These are phyloP conservation scores for Ancistrus triradiatus DNA, from an alignment of 2,113 vertebrate genomes.

Conservation along the genomic window DNA sequence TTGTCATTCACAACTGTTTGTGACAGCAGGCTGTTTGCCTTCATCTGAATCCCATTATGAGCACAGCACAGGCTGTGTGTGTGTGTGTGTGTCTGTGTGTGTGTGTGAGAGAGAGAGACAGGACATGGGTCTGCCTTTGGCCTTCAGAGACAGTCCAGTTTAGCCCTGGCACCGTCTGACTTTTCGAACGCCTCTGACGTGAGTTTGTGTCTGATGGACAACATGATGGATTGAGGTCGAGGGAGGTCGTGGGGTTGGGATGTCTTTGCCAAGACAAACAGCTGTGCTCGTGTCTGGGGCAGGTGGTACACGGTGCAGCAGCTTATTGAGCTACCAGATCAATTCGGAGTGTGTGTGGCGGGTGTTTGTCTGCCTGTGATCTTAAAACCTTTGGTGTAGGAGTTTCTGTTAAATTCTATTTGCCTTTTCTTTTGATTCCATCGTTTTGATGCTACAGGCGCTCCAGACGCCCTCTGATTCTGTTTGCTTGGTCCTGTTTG, in stretches of 20 bases:
- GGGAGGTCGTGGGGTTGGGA: slow-evolving; percentile 57
- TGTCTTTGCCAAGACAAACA: slow-evolving; percentile 66
- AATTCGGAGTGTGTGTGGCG: slow-evolving; percentile 40
- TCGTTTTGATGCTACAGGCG: not conserved
- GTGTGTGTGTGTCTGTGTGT: slow-evolving; percentile 12
- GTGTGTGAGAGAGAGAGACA: not conserved
- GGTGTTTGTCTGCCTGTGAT: slow-evolving; percentile 1
- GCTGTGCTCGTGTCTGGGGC: slow-evolving; percentile 63
- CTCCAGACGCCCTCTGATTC: not conserved
- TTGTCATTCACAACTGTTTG: too few relatives aligned
- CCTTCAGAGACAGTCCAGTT: slow-evolving; percentile 4
- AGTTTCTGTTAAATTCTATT: slow-evolving; percentile 10
- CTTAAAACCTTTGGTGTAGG: slow-evolving; percentile 11
- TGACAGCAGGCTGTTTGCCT: slow-evolving; percentile 3
- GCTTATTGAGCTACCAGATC: slow-evolving; percentile 65
- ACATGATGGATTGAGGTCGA: slow-evolving; percentile 68
- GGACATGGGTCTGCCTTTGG: not conserved
- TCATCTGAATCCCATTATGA: slow-evolving; percentile 48
- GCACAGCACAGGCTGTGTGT: slow-evolving; percentile 29
- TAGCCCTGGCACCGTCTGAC: slow-evolving; percentile 11
- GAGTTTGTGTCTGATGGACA: slow-evolving; percentile 41
- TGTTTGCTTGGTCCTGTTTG: slow-evolving; percentile 3
- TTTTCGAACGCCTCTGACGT: slow-evolving; percentile 14
- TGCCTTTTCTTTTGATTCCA: slow-evolving; percentile 7
- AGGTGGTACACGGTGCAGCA: slow-evolving; percentile 63